Percentiles rank a stretch among this genome's conserved stretches.
phyloP scores from a whole-genome alignment of 2,888 invertebrate species.

The Drosophila emarginata region DNA sequence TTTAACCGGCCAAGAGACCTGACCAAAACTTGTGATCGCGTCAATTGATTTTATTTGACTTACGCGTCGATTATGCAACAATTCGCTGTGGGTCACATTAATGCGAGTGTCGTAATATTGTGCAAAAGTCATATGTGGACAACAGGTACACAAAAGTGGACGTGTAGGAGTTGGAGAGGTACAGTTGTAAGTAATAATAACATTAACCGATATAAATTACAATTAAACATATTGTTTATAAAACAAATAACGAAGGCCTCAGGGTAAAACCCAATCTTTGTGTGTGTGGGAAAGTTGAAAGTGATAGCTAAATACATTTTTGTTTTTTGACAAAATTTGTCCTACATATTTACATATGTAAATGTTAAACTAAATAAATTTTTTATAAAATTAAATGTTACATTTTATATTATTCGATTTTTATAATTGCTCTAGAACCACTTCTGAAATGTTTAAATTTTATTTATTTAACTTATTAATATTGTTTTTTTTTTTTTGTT shows the following conservation, averaged over 20 bases:
- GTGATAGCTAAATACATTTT: slow-evolving; percentile 1
- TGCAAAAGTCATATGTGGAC: slow-evolving; percentile 33
- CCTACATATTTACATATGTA: too few species aligned
- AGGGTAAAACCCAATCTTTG: slow-evolving; percentile 7
- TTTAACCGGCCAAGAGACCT: not conserved
- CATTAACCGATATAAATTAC: slow-evolving; percentile 22
- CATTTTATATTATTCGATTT: too few species aligned
- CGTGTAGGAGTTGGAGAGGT: not conserved
- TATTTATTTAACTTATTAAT: too few species aligned
- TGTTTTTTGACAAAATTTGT: too few species aligned
- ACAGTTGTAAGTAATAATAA: slow-evolving; percentile 15
- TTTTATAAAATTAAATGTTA: too few species aligned
- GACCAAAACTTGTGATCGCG: slow-evolving; percentile 35
- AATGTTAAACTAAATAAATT: too few species aligned
- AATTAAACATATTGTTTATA: slow-evolving; percentile 33
- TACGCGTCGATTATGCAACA: slow-evolving; percentile 63
- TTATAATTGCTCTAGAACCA: too few species aligned
- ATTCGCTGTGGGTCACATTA: slow-evolving; percentile 28
- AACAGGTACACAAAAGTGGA: not conserved
- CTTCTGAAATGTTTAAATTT: too few species aligned
- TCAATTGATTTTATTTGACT: slow-evolving; percentile 68
- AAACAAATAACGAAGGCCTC: slow-evolving; percentile 25
- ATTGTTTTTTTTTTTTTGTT: too few species aligned
- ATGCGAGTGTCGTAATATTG: slow-evolving; percentile 30
- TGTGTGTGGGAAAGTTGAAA: slow-evolving; percentile 57